phyloP scores from a whole-genome alignment of 2,888 invertebrate genomes.

The Harpagoxenus sublaevis region DNA sequence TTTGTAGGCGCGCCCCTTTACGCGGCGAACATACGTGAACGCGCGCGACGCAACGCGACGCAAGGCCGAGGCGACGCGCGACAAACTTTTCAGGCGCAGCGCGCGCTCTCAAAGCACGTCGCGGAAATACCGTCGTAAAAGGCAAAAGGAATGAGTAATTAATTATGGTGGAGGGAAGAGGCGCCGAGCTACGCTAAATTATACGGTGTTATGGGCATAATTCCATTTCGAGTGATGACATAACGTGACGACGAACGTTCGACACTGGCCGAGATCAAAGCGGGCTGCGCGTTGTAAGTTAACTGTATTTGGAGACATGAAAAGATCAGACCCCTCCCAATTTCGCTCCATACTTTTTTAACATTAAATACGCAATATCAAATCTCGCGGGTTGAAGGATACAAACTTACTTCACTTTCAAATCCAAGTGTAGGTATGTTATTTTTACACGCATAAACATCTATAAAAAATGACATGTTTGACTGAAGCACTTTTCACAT shows the following conservation, averaged over 20 bases:
- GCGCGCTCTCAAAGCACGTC: slow-evolving; percentile 47
- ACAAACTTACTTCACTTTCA: no score
- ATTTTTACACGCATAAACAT: no score
- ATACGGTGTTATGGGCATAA: slow-evolving; percentile 13
- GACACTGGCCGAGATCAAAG: not conserved
- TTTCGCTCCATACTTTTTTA: not conserved
- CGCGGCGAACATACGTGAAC: slow-evolving; percentile 3
- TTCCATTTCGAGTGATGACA: not conserved
- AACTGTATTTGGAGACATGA: not conserved
- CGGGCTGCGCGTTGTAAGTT: not conserved
- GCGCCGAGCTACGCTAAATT: slow-evolving; percentile 14
- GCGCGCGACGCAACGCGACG: slow-evolving; percentile 26
- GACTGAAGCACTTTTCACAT: no score
- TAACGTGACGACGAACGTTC: not conserved
- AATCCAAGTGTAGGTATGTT: no score
- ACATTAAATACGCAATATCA: not conserved
- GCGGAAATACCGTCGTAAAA: slow-evolving; percentile 56
- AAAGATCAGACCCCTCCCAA: not conserved
- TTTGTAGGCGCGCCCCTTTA: slow-evolving; percentile 46
- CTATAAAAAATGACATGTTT: no score
- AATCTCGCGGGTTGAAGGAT: not conserved
- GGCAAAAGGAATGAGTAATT: slow-evolving; percentile 76
- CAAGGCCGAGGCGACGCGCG: slow-evolving; percentile 15
- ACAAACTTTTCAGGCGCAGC: slow-evolving; percentile 63
- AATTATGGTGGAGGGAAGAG: slow-evolving; percentile 72